Percentiles rank a stretch among this genome's conserved stretches.
phyloP scores from a whole-genome alignment of 2,888 invertebrate species.

The Trilocha varians region DNA sequence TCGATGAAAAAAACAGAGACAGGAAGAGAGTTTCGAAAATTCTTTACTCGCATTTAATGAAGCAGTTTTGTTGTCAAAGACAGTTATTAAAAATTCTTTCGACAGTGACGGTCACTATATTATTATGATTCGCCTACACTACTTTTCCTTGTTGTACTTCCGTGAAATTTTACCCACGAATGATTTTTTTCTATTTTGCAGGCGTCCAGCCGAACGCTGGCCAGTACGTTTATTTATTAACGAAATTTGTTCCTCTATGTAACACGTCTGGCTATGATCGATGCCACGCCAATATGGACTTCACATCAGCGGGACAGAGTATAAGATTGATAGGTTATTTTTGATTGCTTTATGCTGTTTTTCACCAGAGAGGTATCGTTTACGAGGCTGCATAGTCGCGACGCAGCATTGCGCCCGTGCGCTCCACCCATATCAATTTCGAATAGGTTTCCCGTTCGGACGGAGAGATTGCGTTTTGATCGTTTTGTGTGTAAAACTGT shows the following conservation, averaged over 20 bases:
- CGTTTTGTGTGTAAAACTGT: conserved; percentile 69
- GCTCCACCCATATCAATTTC: conserved; percentile 73
- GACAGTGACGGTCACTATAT: conserved; percentile 49
- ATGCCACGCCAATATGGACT: conserved; percentile 22
- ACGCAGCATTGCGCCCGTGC: conserved; percentile 52
- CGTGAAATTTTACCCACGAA: conserved; percentile 56
- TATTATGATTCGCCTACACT: conserved; percentile 61
- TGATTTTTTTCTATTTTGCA: conserved; percentile 56
- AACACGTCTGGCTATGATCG: conserved; percentile 31
- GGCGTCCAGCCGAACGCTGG: conserved; percentile 46
- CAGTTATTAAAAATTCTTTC: conserved; percentile 68
- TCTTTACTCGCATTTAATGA: no score
- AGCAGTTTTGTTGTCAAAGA: conserved; percentile 21
- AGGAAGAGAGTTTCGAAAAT: no score
- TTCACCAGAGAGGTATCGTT: conserved; percentile 39
- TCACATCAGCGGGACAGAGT: conserved; percentile 30
- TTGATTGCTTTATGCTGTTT: conserved; percentile 27
- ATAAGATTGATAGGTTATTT: conserved; percentile 15
- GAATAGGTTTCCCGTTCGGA: conserved; percentile 69
- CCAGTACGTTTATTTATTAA: conserved; percentile 71
- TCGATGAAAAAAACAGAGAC: no score
- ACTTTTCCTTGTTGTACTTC: conserved; percentile 63
- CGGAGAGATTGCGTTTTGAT: conserved; percentile 66
- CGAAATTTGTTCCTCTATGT: conserved; percentile 65
- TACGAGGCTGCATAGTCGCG: conserved; percentile 66